A percentile compares a stretch with the other conserved stretches of the same genome.
Evolutionary conservation across 2,113 vertebrate genomes (phyloP).

Genomic region (Thunnus maccoyii): DNA sequence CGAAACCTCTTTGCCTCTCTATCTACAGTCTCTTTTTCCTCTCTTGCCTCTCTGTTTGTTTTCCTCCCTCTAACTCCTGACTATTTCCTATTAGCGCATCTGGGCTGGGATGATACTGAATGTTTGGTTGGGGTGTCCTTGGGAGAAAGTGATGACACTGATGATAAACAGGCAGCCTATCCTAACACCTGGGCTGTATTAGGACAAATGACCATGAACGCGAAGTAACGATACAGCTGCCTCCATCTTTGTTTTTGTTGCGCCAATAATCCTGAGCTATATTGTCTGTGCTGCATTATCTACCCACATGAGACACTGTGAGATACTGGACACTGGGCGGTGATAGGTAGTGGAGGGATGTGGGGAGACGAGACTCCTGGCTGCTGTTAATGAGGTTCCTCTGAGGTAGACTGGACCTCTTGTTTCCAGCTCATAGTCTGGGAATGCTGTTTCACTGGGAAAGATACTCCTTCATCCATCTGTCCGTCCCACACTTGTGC

Average conservation of each 20-base stretch:
- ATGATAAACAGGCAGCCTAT: conserved; percentile 38
- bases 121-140: conserved; percentile 60
- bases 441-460: conserved; percentile 74
- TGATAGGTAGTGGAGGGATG: conserved; percentile 51
- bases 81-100: conserved; percentile 52
- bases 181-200: conserved; percentile 64
- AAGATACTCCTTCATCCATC: conserved; percentile 60
- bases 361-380: conserved; percentile 44
- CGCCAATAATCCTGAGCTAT: conserved; percentile 13
- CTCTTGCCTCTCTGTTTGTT: conserved; percentile 35
- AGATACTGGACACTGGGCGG: conserved; percentile 38
- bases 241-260: conserved; percentile 54
- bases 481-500: conserved; percentile 44
- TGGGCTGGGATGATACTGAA: conserved; percentile 48
- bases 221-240: conserved; percentile 32
- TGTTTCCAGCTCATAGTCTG: conserved; percentile 76
- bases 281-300: conserved; percentile 46
- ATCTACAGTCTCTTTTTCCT: conserved; percentile 16
- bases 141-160: conserved; percentile 53
- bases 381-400: conserved; percentile 65
- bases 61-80: conserved; percentile 21
- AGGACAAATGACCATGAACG: conserved; percentile 46
- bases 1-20: conserved; percentile 19
- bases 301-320: conserved; percentile 37
- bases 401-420: conserved; percentile 51